phyloP scores from a whole-genome alignment of 2,113 vertebrate genomes.

The Mus spicilegus region DNA sequence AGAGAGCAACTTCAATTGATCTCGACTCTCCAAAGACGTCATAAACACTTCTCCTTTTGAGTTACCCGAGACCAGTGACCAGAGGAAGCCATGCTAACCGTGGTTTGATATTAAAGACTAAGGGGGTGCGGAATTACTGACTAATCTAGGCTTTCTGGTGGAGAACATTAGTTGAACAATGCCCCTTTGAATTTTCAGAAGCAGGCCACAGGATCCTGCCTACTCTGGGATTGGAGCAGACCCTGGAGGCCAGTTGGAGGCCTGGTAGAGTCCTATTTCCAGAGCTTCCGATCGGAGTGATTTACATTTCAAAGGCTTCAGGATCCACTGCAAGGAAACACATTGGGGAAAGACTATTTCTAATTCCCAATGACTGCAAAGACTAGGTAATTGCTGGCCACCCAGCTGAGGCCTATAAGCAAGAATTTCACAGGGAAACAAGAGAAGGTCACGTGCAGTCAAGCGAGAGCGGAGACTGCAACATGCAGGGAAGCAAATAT shows the following conservation, averaged over 20 bases:
- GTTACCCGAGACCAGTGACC: neutral
- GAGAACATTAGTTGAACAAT: slow-evolving; percentile 64
- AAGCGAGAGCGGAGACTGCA: neutral
- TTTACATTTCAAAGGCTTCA: slow-evolving; percentile 81
- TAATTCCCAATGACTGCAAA: slow-evolving; percentile 42
- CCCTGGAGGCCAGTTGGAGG: slow-evolving; percentile 39
- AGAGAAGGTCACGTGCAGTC: neutral
- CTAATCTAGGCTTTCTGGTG: slow-evolving; percentile 74
- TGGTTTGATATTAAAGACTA: slow-evolving; percentile 63
- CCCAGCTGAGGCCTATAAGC: slow-evolving; percentile 36
- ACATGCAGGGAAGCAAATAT: neutral
- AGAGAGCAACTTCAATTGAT: neutral
- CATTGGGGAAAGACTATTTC: slow-evolving; percentile 51
- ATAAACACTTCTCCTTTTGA: neutral
- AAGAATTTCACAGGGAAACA: slow-evolving; percentile 10
- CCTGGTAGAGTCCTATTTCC: slow-evolving; percentile 35
- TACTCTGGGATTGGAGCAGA: neutral
- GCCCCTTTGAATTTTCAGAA: slow-evolving; percentile 72
- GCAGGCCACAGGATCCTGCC: slow-evolving; percentile 38
- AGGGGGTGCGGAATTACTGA: slow-evolving; percentile 6
- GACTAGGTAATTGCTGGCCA: slow-evolving; percentile 28
- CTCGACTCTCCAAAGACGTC: neutral
- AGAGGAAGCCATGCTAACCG: neutral
- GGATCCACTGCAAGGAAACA: slow-evolving; percentile 21
- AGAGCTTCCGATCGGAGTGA: slow-evolving; percentile 11